These are phyloP conservation scores for Channa striata DNA, from an alignment of 2,797 vertebrate genomes.

Conservation along the genomic window DNA sequence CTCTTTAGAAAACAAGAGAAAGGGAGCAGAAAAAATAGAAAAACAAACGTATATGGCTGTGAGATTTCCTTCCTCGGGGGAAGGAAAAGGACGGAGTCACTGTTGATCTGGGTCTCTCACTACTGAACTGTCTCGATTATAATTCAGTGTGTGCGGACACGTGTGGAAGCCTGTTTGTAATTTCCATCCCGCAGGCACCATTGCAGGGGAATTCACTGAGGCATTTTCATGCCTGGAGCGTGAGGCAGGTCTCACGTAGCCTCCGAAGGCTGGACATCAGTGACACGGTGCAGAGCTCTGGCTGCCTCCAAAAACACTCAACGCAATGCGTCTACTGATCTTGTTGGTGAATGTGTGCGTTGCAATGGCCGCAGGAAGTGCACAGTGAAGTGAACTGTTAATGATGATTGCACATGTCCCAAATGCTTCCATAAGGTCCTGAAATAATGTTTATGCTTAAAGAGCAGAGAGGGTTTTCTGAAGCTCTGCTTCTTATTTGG, in stretches of 20 bases:
- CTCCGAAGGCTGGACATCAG: slow-evolving; percentile 51
- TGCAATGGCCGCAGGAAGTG: slow-evolving; percentile 41
- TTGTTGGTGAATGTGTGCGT: slow-evolving; percentile 26
- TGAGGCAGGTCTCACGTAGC: slow-evolving; percentile 33
- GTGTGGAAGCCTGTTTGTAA: slow-evolving; percentile 51
- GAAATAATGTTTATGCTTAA: not conserved
- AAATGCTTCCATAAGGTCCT: slow-evolving; percentile 14
- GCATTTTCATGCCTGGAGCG: slow-evolving; percentile 60
- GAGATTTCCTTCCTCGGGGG: slow-evolving; percentile 63
- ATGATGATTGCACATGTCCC: slow-evolving; percentile 8
- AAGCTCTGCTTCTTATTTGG: slow-evolving; percentile 3
- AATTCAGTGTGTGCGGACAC: slow-evolving; percentile 50
- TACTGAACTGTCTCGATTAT: slow-evolving; percentile 62
- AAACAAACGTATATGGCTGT: slow-evolving; percentile 52
- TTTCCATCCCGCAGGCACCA: slow-evolving; percentile 44
- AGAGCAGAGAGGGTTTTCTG: not conserved
- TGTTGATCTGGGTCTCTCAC: slow-evolving; percentile 70
- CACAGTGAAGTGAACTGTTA: slow-evolving; percentile 23
- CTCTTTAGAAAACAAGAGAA: slow-evolving; percentile 70
- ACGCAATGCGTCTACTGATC: slow-evolving; percentile 8
- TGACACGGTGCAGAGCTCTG: slow-evolving; percentile 49
- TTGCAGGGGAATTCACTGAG: slow-evolving; percentile 48
- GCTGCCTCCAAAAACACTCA: slow-evolving; percentile 42
- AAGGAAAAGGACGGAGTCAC: slow-evolving; percentile 59
- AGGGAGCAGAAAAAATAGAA: slow-evolving; percentile 59